phyloP scores from a whole-genome alignment of 2,888 invertebrate species.

The Chorisops tibialis region DNA sequence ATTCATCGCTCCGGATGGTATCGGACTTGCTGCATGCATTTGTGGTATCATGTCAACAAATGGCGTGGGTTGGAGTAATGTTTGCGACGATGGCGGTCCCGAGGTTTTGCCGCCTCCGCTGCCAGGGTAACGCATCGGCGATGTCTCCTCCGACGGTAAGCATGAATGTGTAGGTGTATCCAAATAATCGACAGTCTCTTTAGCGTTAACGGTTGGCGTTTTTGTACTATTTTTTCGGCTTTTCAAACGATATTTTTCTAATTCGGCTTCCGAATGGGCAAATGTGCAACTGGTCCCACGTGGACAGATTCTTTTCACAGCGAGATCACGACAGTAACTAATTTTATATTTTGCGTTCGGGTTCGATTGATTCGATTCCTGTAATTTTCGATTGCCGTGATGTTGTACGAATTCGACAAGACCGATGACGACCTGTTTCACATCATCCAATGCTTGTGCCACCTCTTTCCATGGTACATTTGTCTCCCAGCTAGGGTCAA shows the following conservation, averaged over 20 bases:
- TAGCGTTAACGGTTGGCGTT: constrained; percentile 38
- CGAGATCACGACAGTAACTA: constrained; percentile 83
- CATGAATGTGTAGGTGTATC: constrained; percentile 35
- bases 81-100: constrained; percentile 32
- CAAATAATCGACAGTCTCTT: constrained; percentile 39
- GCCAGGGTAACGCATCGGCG: constrained; percentile 44
- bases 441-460: constrained; percentile 65
- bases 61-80: constrained; percentile 27
- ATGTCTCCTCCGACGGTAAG: constrained; percentile 41
- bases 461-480: constrained; percentile 64
- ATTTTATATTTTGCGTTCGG: constrained; percentile 79
- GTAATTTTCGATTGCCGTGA: constrained; percentile 66
- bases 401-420: constrained; percentile 74
- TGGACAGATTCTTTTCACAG: constrained; percentile 76
- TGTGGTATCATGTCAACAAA: constrained; percentile 36
- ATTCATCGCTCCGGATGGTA: constrained; percentile 27
- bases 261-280: constrained; percentile 87
- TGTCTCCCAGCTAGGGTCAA: constrained; percentile 80
- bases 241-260: constrained; percentile 73
- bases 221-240: constrained; percentile 57
- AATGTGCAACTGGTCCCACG: constrained; percentile 85
- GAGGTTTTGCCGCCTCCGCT: constrained; percentile 29
- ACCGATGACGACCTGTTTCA: constrained; percentile 69
- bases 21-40: constrained; percentile 32
- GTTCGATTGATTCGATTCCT: constrained; percentile 58